Evolutionary conservation across 2,113 vertebrate genomes (phyloP).

Genomic region (Peromyscus maniculatus): DNA sequence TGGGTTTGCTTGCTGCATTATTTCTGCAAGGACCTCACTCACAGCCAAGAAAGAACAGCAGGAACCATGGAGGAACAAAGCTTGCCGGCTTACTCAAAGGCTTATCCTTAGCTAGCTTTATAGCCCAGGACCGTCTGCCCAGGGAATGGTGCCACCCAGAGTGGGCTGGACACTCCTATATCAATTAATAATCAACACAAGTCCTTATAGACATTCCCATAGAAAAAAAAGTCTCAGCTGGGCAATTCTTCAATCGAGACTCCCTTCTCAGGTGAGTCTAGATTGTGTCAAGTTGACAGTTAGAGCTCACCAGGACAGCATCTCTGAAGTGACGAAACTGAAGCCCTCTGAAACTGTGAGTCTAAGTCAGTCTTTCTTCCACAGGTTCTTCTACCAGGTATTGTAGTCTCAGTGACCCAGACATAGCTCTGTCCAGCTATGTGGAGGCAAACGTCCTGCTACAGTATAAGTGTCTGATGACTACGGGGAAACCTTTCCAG

Average conservation of each 20-base stretch:
- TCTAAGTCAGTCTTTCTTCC: neutral
- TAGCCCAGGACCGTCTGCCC: neutral
- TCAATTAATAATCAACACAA: neutral
- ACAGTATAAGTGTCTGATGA: accelerated
- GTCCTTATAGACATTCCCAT: neutral
- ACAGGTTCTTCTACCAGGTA: neutral
- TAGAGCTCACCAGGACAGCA: neutral
- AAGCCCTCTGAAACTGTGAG: neutral
- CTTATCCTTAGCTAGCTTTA: neutral
- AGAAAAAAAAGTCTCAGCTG: neutral
- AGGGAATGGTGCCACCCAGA: neutral
- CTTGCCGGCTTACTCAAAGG: neutral
- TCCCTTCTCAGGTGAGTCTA: neutral
- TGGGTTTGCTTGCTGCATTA: neutral
- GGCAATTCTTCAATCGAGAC: neutral
- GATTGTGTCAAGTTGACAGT: neutral
- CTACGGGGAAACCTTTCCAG: neutral
- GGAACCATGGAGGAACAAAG: neutral
- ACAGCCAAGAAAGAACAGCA: neutral
- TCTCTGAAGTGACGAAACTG: neutral
- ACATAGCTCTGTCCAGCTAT: neutral
- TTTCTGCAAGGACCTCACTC: neutral
- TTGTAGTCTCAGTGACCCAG: neutral
- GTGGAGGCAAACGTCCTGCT: accelerated
- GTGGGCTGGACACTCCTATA: neutral